Percentiles rank a stretch among this genome's conserved stretches.
These are phyloP conservation scores for Lates calcarifer DNA, from an alignment of 2,113 vertebrate genomes.

Conservation along the genomic window DNA sequence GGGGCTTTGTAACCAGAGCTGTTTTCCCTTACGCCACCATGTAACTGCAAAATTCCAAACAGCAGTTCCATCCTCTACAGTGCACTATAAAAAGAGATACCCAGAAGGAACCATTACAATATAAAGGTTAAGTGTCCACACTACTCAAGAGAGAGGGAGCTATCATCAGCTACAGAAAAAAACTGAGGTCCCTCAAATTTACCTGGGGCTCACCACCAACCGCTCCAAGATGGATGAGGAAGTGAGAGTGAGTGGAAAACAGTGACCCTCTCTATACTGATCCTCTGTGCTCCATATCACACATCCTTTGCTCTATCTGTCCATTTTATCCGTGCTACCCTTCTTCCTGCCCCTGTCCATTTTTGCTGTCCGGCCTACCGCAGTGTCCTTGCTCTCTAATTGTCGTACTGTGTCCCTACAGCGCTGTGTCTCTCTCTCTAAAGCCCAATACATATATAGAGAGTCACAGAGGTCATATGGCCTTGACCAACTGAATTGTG, in stretches of 20 bases:
- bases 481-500: neutral
- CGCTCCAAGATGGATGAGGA: neutral
- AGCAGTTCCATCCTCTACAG: neutral
- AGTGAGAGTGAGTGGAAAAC: constrained; percentile 29
- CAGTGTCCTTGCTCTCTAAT: constrained; percentile 61
- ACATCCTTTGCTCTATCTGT: constrained; percentile 20
- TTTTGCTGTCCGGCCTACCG: constrained; percentile 20
- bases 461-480: neutral
- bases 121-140: neutral
- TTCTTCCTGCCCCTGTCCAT: neutral
- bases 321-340: constrained; percentile 1
- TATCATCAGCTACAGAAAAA: constrained; percentile 9
- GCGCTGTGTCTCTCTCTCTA: neutral
- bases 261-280: constrained; percentile 39
- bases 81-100: neutral
- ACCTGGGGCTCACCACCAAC: neutral
- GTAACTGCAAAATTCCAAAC: neutral
- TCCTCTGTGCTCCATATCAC: constrained; percentile 3
- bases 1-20: neutral
- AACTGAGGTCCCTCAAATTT: neutral
- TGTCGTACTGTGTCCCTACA: constrained; percentile 10
- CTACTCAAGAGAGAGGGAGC: neutral
- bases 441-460: neutral
- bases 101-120: constrained; percentile 5
- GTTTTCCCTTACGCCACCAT: neutral